A percentile compares a stretch with the other conserved stretches of the same genome.
These are phyloP conservation scores for Ferdinandea cuprea DNA, from an alignment of 2,888 invertebrate genomes.

Conservation along the genomic window DNA sequence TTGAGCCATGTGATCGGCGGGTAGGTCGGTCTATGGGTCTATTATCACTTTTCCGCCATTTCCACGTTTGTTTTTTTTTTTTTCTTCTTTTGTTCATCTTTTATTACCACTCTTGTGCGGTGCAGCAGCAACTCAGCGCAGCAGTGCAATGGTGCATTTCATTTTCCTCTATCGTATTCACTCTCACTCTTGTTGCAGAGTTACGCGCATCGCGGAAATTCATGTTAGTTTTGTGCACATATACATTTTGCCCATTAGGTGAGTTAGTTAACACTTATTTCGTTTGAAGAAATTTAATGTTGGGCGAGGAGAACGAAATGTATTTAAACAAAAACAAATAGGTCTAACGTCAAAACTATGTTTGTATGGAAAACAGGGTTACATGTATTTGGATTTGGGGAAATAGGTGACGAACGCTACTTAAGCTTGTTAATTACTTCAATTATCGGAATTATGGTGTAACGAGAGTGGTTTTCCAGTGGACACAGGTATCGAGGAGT, in stretches of 20 bases:
- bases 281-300: slow-evolving; percentile 5
- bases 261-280: slow-evolving; percentile 52
- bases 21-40: slow-evolving; percentile 46
- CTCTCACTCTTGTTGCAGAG: slow-evolving; percentile 81
- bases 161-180: slow-evolving; percentile 83
- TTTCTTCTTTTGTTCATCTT: slow-evolving; percentile 8
- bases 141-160: slow-evolving; percentile 59
- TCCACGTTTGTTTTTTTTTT: slow-evolving; percentile 71
- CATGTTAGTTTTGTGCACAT: slow-evolving; percentile 50
- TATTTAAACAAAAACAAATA: not conserved
- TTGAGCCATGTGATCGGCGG: slow-evolving; percentile 56
- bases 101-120: slow-evolving; percentile 56
- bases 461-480: no score
- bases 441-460: no score
- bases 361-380: not conserved
- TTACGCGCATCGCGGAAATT: slow-evolving; percentile 66
- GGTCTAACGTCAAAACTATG: slow-evolving; percentile 22
- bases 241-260: slow-evolving; percentile 48
- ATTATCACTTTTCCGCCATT: slow-evolving; percentile 66
- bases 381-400: not conserved
- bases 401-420: no score
- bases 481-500: no score
- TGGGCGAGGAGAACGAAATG: not conserved
- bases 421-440: no score
- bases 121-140: not conserved